Percentiles rank a stretch among this genome's conserved stretches.
Evolutionary conservation across 2,888 invertebrate genomes (phyloP).

Genomic region (Eumacrocentrus americanus): DNA sequence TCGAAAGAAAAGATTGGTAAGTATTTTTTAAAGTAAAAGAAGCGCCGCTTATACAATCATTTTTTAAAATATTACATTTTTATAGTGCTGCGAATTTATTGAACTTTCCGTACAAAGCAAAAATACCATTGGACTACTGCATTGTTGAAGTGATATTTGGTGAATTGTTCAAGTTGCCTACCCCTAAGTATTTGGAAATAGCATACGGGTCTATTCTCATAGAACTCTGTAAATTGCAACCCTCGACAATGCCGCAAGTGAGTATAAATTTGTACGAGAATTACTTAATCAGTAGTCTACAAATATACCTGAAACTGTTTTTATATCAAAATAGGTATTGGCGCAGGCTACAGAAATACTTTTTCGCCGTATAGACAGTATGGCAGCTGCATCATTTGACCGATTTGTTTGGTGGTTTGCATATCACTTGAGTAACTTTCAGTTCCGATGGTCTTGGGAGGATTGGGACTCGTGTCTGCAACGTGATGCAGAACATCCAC

Average conservation of each 20-base stretch:
- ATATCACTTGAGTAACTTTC: slow-evolving; percentile 98
- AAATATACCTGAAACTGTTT: too few species aligned
- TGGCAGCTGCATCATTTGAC: slow-evolving; percentile 97
- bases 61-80: too few species aligned
- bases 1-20: slow-evolving; percentile 92
- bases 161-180: slow-evolving; percentile 91
- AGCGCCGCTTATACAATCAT: slow-evolving; percentile 2
- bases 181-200: slow-evolving; percentile 87
- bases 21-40: slow-evolving; percentile 29
- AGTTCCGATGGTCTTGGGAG: slow-evolving; percentile 99
- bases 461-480: slow-evolving; percentile 91
- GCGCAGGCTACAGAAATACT: slow-evolving; percentile 98
- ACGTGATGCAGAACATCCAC: slow-evolving; percentile 86
- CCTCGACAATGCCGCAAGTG: slow-evolving; percentile 94
- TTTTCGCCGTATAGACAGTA: slow-evolving; percentile 93
- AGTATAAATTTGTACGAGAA: too few species aligned
- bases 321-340: slow-evolving; percentile 66
- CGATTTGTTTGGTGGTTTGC: slow-evolving; percentile 97
- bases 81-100: slow-evolving; percentile 83
- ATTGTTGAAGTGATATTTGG: slow-evolving; percentile 97
- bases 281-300: too few species aligned
- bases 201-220: slow-evolving; percentile 94
- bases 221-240: slow-evolving; percentile 95
- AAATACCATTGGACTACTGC: slow-evolving; percentile 96
- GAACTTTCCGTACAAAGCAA: slow-evolving; percentile 89